phyloP scores from a whole-genome alignment of 1,140 invertebrate species.

The Pectinophora gossypiella region DNA sequence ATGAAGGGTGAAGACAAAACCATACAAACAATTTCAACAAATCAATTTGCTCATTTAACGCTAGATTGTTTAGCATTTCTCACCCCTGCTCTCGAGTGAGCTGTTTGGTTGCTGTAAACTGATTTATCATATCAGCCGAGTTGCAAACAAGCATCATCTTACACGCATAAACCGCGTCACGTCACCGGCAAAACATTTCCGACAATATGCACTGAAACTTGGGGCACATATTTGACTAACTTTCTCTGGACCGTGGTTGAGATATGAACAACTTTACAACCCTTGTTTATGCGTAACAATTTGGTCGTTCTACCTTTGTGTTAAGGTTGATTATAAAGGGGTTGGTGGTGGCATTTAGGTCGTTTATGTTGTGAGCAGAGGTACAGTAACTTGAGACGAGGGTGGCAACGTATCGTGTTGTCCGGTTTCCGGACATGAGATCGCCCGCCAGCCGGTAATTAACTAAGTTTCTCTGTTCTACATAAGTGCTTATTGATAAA shows the following conservation, averaged over 20 bases:
- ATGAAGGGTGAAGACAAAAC: background rate
- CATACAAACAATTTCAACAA: background rate
- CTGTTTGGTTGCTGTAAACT: conserved; percentile 60
- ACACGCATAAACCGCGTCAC: conserved; percentile 68
- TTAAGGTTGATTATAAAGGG: background rate
- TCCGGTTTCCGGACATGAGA: conserved; percentile 66
- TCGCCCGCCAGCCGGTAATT: conserved; percentile 45
- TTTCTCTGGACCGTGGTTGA: background rate
- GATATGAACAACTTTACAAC: background rate
- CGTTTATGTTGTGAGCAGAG: conserved; percentile 13
- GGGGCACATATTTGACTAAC: conserved; percentile 49
- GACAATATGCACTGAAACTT: conserved; percentile 48
- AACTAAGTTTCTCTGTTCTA: conserved; percentile 52
- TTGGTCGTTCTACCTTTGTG: background rate
- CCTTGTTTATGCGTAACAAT: background rate
- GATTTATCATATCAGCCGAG: conserved; percentile 71
- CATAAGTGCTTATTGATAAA: conserved; percentile 30
- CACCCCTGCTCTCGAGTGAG: conserved; percentile 59
- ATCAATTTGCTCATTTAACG: conserved; percentile 57
- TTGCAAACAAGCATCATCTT: conserved; percentile 72
- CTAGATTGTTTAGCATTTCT: conserved; percentile 49
- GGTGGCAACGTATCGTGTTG: conserved; percentile 58
- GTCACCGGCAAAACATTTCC: conserved; percentile 39
- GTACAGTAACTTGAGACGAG: conserved; percentile 55
- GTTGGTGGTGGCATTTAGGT: background rate